Percentiles rank a stretch among this genome's conserved stretches.
phyloP scores from a whole-genome alignment of 2,113 vertebrate species.

The Thamnophis sirtalis region DNA sequence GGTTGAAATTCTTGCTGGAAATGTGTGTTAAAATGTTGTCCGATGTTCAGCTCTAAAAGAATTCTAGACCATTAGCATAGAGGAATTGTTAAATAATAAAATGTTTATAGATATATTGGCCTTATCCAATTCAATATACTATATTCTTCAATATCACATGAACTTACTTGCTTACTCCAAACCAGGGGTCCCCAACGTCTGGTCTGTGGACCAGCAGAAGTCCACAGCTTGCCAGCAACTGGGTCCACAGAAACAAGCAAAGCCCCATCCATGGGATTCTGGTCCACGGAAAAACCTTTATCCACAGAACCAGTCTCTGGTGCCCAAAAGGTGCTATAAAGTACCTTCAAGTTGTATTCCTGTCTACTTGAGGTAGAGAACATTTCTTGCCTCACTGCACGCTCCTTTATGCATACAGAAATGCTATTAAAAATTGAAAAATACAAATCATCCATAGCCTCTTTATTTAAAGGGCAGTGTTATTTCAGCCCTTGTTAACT shows the following conservation, averaged over 20 bases:
- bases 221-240: too few species aligned
- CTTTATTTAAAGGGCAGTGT: not conserved
- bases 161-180: not conserved
- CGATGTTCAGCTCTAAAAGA: not conserved
- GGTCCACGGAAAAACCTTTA: too few species aligned
- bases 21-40: not conserved
- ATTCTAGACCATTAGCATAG: not conserved
- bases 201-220: too few species aligned
- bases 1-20: not conserved
- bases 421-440: not conserved
- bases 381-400: not conserved
- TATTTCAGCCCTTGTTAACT: not conserved
- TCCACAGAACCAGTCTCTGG: too few species aligned
- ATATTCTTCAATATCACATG: not conserved
- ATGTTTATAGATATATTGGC: not conserved
- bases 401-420: not conserved
- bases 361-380: not conserved
- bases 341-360: not conserved
- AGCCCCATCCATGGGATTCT: too few species aligned
- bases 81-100: not conserved
- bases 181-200: too few species aligned
- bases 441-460: not conserved
- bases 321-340: not conserved
- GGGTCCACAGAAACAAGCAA: too few species aligned
- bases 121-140: not conserved